A percentile compares a stretch with the other conserved stretches of the same genome.
These are phyloP conservation scores for Trachelus stipa DNA, from an alignment of 2,888 invertebrate genomes.

Conservation along the genomic window DNA sequence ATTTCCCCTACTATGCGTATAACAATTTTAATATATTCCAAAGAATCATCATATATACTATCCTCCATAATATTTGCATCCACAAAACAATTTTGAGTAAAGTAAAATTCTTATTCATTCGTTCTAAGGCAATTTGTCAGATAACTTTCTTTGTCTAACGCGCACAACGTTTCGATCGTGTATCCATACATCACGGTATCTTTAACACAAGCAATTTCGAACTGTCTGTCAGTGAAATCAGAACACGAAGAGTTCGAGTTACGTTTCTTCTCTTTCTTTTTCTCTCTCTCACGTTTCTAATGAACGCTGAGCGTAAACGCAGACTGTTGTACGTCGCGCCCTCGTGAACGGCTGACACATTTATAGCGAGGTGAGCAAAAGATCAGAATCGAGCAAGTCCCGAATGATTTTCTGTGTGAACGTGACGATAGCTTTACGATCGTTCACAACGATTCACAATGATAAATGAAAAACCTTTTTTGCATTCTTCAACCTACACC, in stretches of 20 bases:
- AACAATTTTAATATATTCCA: background rate
- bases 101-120: background rate
- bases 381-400: constrained; percentile 9
- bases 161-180: background rate
- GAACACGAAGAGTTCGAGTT: background rate
- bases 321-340: constrained; percentile 30
- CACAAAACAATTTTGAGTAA: background rate
- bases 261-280: background rate
- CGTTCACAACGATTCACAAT: constrained; percentile 54
- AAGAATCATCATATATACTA: background rate
- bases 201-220: background rate
- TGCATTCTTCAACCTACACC: background rate
- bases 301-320: constrained; percentile 27
- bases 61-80: background rate
- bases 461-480: background rate
- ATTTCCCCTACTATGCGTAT: background rate
- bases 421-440: constrained; percentile 52
- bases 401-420: constrained; percentile 13
- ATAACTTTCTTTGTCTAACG: background rate
- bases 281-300: constrained; percentile 24
- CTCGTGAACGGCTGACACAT: constrained; percentile 38
- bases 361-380: constrained; percentile 34
- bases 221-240: background rate
- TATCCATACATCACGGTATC: background rate
- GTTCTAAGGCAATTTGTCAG: background rate